Evolutionary conservation across 2,888 invertebrate genomes (phyloP).

Genomic region (Scaptomyza cyrtandrae): DNA sequence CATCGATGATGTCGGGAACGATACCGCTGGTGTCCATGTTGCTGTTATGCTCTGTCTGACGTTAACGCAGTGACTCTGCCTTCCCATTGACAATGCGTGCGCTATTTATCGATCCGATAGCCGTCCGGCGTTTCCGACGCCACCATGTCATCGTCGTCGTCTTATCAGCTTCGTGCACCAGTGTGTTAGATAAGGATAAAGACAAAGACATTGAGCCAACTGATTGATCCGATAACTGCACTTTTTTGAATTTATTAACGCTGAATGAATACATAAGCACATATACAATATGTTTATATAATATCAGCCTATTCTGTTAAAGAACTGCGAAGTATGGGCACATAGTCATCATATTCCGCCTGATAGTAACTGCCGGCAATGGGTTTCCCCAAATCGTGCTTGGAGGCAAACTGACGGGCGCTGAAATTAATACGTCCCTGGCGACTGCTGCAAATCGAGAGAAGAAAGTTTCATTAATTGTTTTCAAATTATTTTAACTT

Average conservation of each 20-base stretch:
- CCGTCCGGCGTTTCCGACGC: background rate
- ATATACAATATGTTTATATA: background rate
- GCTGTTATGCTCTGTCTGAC: constrained; percentile 52
- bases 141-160: constrained; percentile 11
- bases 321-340: constrained; percentile 83
- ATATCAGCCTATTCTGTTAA: constrained; percentile 37
- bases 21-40: constrained; percentile 78
- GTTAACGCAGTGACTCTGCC: constrained; percentile 58
- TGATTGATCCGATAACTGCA: constrained; percentile 46
- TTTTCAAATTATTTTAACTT: background rate
- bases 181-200: constrained; percentile 42
- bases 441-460: constrained; percentile 67
- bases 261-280: constrained; percentile 5
- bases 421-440: constrained; percentile 87
- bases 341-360: constrained; percentile 84
- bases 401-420: constrained; percentile 89
- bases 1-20: constrained; percentile 80
- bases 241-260: constrained; percentile 46
- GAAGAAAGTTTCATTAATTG: constrained; percentile 6
- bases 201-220: constrained; percentile 26
- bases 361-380: constrained; percentile 79
- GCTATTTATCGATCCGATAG: constrained; percentile 58
- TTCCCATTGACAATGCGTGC: background rate
- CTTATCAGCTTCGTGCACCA: constrained; percentile 64
- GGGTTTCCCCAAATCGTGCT: constrained; percentile 89